Conservation (phyloP, 2,888 invertebrate genomes). For the Drosophila subquinaria region DNA sequence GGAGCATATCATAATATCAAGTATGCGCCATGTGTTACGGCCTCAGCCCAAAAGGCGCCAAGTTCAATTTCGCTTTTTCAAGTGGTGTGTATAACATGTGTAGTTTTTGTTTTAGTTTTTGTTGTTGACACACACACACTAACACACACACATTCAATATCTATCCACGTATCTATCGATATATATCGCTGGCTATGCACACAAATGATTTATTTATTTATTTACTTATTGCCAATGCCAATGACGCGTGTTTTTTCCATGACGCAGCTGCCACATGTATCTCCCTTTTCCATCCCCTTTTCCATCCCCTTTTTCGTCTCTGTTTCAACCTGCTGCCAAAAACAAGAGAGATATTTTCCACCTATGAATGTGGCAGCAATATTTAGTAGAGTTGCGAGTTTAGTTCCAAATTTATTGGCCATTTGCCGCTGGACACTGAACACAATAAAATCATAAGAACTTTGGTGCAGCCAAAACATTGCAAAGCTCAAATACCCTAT, state of each 20-base stretch:
- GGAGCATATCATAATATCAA: conserved; percentile 55
- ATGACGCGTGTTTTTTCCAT: conserved; percentile 66
- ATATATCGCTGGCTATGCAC: conserved; percentile 59
- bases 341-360: background rate
- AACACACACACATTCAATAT: conserved; percentile 10
- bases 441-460: conserved; percentile 23
- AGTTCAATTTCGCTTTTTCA: conserved; percentile 67
- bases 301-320: background rate
- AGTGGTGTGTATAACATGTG: conserved; percentile 59
- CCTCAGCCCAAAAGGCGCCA: conserved; percentile 67
- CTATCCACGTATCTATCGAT: conserved; percentile 49
- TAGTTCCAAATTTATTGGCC: conserved; percentile 45
- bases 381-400: conserved; percentile 31
- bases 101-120: conserved; percentile 8
- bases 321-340: conserved; percentile 23
- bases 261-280: conserved; percentile 73
- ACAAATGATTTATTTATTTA: conserved; percentile 79
- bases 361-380: conserved; percentile 18
- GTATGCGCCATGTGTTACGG: conserved; percentile 70
- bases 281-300: background rate
- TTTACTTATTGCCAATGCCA: conserved; percentile 75
- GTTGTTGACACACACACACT: conserved; percentile 20
- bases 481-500: conserved; percentile 3
- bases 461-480: background rate
- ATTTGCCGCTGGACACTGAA: conserved; percentile 33